Percentiles rank a stretch among this genome's conserved stretches.
Conservation (phyloP, 2,113 vertebrate species). For the Cromileptes altivelis region DNA sequence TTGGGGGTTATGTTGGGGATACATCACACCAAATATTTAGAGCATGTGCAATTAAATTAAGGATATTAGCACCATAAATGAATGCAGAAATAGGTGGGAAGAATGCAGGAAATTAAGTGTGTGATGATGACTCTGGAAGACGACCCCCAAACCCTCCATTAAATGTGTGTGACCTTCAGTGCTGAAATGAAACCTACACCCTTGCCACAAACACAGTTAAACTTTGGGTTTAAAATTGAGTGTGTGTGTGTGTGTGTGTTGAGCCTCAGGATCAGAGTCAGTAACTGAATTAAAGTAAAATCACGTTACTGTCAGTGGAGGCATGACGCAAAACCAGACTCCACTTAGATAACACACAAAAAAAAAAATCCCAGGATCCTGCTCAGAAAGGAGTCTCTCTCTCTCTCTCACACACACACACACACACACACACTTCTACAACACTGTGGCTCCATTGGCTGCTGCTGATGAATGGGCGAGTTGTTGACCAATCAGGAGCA, state of each 20-base stretch:
- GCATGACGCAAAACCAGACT: neutral
- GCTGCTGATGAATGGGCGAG: slow-evolving; percentile 53
- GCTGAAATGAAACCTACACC: too few species aligned
- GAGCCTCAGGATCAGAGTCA: slow-evolving; percentile 6
- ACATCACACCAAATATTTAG: too few species aligned
- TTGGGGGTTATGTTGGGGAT: too few species aligned
- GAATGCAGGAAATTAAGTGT: too few species aligned
- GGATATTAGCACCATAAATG: too few species aligned
- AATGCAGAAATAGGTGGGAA: too few species aligned
- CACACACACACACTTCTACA: slow-evolving; percentile 13
- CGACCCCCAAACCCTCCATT: too few species aligned
- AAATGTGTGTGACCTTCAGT: neutral
- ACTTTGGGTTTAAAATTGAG: neutral
- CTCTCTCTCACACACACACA: slow-evolving; percentile 24
- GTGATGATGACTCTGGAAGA: too few species aligned
- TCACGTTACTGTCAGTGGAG: slow-evolving; percentile 16
- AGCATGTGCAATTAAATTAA: too few species aligned
- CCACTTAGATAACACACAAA: neutral
- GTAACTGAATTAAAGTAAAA: slow-evolving; percentile 1
- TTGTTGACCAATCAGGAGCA: slow-evolving; percentile 69
- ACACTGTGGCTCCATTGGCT: slow-evolving; percentile 52
- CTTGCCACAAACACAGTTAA: too few species aligned
- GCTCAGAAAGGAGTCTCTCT: neutral
- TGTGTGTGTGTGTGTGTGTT: neutral
- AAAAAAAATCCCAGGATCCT: neutral